Base-by-base conservation (phyloP, 2,888 invertebrate genomes). In the Furcula furcula region DNA sequence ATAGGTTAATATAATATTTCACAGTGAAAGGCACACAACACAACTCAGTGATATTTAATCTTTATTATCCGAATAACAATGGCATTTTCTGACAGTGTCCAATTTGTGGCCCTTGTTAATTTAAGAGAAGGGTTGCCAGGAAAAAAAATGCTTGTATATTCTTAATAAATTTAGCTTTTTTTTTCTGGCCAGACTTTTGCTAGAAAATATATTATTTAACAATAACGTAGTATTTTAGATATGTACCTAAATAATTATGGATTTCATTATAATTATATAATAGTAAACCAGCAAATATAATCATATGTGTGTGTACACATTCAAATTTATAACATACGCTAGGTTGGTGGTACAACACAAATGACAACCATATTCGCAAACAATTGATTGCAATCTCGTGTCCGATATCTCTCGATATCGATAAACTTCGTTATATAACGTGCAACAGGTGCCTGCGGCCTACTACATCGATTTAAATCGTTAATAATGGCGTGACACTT, bases 371-470 rank as follows among this genome's bases (percentile, higher is more conserved):
- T 53, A 56, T 40, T 36, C n/a, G 28, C 38, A 38, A 32, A 65
- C 55, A 63, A 56, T 65, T 59, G 59, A 57, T 61, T 52, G 34
- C 57, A 48, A 63, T 52, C 57, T 44, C 31, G 43, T 49, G 38
- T 43, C 45, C 40, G 51, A 55, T 61, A 46, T 53, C 38, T 40
- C 54, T 26, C 54, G 52, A 53, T 53, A 37, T 50, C 54, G 52
- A 55, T 55, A 53, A 46, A 50, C 40, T 46, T 42, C 29, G 45
- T 52, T 46, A 40, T 45, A 23, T 57, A 51, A 58, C 34, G 42
- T 44, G 44, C 40, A 57, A 58, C 67, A 65, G 65, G 67, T 65
- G 67, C 53, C 16, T 38, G 47, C 34, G 22, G 36, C 51, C 19
- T 14, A 27, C 13, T 31, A 42, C 34, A 45, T 34, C 30, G 27